A percentile compares a stretch with the other conserved stretches of the same genome.
phyloP scores from a whole-genome alignment of 2,113 vertebrate species.

The Psammodynastes pulverulentus region DNA sequence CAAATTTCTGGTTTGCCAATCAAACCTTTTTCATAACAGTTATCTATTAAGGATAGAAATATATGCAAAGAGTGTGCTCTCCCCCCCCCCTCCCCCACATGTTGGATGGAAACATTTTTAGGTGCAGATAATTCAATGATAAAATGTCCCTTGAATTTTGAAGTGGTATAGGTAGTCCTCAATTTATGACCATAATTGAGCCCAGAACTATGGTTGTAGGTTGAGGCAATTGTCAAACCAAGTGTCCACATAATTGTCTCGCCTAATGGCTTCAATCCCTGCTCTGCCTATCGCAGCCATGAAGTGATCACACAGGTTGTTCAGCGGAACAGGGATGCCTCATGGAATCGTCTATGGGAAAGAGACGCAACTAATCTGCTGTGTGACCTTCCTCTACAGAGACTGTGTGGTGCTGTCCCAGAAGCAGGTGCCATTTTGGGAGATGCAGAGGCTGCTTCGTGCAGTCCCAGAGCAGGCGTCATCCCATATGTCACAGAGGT shows the following conservation, averaged over 20 bases:
- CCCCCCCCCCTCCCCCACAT: accelerated
- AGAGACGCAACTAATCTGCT: not conserved
- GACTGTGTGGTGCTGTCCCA: no score
- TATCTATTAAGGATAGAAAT: not conserved
- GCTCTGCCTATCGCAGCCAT: not conserved
- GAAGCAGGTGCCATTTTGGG: no score
- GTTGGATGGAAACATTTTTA: not conserved
- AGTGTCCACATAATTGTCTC: not conserved
- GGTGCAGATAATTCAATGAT: not conserved
- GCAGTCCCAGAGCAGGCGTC: no score
- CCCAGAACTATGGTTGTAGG: not conserved
- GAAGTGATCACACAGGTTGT: not conserved
- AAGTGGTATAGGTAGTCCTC: not conserved
- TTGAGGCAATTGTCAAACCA: not conserved
- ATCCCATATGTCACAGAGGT: conserved; percentile 75
- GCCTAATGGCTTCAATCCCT: not conserved
- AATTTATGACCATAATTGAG: not conserved
- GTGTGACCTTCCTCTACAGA: not conserved
- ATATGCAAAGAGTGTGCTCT: not conserved
- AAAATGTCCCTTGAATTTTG: not conserved
- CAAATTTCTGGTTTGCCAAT: not conserved
- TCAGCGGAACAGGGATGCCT: not conserved
- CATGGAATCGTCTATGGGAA: not conserved
- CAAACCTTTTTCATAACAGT: not conserved
- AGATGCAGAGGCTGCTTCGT: no score